phyloP scores from a whole-genome alignment of 2,888 invertebrate species.

The Eucriotettix oculatus region DNA sequence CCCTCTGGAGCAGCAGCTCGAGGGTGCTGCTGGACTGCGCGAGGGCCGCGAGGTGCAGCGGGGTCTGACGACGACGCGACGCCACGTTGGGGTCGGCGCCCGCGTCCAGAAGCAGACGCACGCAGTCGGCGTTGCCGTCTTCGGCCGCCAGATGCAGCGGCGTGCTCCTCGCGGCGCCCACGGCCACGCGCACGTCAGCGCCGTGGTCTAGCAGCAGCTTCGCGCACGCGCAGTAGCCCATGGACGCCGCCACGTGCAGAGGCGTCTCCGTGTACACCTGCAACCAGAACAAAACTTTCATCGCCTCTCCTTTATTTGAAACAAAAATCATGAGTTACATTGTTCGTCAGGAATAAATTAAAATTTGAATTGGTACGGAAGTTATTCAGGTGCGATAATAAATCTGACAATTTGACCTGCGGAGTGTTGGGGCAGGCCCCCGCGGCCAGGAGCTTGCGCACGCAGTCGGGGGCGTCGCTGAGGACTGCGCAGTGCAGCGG shows the following conservation, averaged over 20 bases:
- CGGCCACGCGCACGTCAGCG: conserved; percentile 61
- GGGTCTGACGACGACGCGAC: conserved; percentile 60
- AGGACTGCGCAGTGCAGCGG: conserved; percentile 73
- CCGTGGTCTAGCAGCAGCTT: conserved; percentile 58
- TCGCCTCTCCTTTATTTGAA: no score
- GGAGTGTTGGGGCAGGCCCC: conserved; percentile 72
- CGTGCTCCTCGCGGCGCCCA: conserved; percentile 56
- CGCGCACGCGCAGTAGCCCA: conserved; percentile 52
- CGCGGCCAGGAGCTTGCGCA: conserved; percentile 49
- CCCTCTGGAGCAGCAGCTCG: conserved; percentile 46
- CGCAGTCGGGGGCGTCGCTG: conserved; percentile 56
- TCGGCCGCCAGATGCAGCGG: conserved; percentile 71
- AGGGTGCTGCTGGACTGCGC: conserved; percentile 65
- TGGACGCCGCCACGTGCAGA: conserved; percentile 60
- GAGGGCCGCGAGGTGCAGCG: conserved; percentile 63
- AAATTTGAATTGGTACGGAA: no score
- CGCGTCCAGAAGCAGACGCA: conserved; percentile 48
- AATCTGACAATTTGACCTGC: no score
- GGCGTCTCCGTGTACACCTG: conserved; percentile 73
- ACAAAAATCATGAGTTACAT: no score
- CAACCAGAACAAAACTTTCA: conserved; percentile 8
- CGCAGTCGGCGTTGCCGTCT: conserved; percentile 60
- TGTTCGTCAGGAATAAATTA: no score
- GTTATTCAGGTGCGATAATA: no score
- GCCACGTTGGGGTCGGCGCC: conserved; percentile 46